Evolutionary conservation across 2,113 vertebrate genomes (phyloP), one percentile per base, ranked within the genome.

Genomic region (Cyanoliseus patagonus): DNA sequence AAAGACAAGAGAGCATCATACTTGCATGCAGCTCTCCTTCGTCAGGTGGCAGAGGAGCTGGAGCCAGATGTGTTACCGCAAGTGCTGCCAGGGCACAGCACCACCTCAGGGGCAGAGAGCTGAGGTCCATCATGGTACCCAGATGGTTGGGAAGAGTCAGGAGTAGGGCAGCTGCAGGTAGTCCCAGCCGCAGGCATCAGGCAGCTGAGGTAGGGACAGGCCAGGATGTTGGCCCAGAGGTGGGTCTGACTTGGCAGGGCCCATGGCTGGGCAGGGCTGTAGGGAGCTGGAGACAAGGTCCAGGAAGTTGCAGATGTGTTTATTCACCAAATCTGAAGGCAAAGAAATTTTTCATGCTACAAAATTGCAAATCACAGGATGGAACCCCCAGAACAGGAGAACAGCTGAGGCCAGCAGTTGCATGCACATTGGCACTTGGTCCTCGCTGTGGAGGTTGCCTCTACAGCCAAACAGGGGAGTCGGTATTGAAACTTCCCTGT

Each of bases 391-490:
- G 39, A 59, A 64, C 20, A 17, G 27, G 39, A 68, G 59, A 23
- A 47, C 7, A 28, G n/a, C 37, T 47, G 42, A 33, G 15, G 39
- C 7, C 10, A 4, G 51, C 10, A 5, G 20, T 11, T 27, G 27
- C 3, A 10, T 0, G 0, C 31, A 13, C 11, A 11, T 7, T 8
- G 16, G 11, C 20, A 5, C 67, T 27, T 1, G 0, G 13, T 27
- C 33, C 63, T 52, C 30, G 2, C 3, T 1, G 9, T 33, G 39
- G 18, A 39, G 14, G 33, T 7, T n/a, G 14, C 41, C 49, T 37
- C 59, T 25, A 2, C n/a, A 64, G 46, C 19, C 30, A 9, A 64
- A 30, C 13, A 4, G 17, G 6, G 7, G 3, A 35, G 23, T 13
- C 1, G 0, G 6, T 33, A 5, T 1, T 37, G 51, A 25, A 28